Evolutionary conservation across 2,797 vertebrate species (phyloP).

Genomic region (Paramormyrops hopkinsi): DNA sequence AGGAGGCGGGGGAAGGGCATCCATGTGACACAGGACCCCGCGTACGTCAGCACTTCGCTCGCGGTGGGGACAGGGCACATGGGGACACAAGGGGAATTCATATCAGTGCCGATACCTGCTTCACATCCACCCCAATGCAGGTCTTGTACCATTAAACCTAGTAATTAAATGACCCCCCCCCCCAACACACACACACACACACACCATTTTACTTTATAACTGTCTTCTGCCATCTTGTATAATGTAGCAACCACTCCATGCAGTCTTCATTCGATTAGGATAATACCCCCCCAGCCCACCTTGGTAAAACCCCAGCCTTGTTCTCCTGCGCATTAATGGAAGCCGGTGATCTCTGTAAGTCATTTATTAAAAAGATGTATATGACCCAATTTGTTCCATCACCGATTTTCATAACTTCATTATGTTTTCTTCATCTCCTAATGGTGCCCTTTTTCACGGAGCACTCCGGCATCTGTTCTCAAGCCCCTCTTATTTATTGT

Average conservation of each 20-base stretch:
- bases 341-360: constrained; percentile 40
- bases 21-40: background rate
- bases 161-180: constrained; percentile 26
- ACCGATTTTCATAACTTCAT: constrained; percentile 48
- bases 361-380: constrained; percentile 49
- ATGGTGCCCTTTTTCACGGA: constrained; percentile 31
- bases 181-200: background rate
- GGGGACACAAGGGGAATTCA: constrained; percentile 27
- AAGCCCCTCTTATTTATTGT: constrained; percentile 43
- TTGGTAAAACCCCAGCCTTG: constrained; percentile 6
- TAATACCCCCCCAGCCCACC: constrained; percentile 22
- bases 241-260: constrained; percentile 33
- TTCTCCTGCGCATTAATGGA: constrained; percentile 31
- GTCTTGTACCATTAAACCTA: constrained; percentile 9
- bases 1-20: constrained; percentile 27
- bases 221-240: background rate
- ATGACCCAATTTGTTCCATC: constrained; percentile 49
- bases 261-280: constrained; percentile 40
- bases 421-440: constrained; percentile 38
- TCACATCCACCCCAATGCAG: background rate
- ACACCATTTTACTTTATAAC: constrained; percentile 10
- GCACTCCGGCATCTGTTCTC: constrained; percentile 1
- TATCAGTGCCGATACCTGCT: constrained; percentile 25
- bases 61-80: constrained; percentile 20
- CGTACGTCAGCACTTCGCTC: constrained; percentile 39